These are phyloP conservation scores for Scelioninae gen. 2 DNA, from an alignment of 2,888 invertebrate genomes.

Conservation along the genomic window DNA sequence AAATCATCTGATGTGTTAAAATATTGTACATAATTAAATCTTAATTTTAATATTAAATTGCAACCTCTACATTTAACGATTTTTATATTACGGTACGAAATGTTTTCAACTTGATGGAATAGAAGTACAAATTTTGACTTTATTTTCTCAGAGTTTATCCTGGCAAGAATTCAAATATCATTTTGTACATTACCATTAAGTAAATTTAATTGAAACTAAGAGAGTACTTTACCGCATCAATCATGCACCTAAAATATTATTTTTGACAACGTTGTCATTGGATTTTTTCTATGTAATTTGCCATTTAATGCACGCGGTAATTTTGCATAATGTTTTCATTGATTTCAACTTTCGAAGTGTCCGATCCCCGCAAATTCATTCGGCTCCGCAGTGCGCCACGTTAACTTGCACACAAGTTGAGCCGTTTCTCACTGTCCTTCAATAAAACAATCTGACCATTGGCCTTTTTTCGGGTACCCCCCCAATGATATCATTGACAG, in stretches of 20 bases:
- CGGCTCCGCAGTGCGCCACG: too few relatives aligned
- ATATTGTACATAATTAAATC: too few relatives aligned
- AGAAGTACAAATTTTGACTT: conserved; percentile 14
- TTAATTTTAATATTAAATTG: too few relatives aligned
- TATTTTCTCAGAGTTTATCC: conserved; percentile 9
- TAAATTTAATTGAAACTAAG: conserved; percentile 21
- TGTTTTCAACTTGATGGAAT: conserved; percentile 4
- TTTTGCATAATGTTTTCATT: too few relatives aligned
- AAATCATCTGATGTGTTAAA: too few relatives aligned
- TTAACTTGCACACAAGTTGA: too few relatives aligned
- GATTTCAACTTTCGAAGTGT: too few relatives aligned
- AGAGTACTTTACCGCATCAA: conserved; percentile 14
- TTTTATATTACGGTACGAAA: conserved; percentile 1
- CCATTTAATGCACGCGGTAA: too few relatives aligned
- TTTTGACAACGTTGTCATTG: neutral
- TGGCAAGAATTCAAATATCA: conserved; percentile 27
- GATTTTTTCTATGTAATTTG: too few relatives aligned
- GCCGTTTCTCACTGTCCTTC: conserved; percentile 23
- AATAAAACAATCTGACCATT: conserved; percentile 32
- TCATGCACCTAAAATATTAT: neutral
- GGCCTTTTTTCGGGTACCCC: conserved; percentile 43
- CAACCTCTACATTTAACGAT: too few relatives aligned
- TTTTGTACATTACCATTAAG: conserved; percentile 15
- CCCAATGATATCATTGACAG: conserved; percentile 40
- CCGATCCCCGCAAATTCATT: too few relatives aligned